Conservation (phyloP, 2,113 vertebrate species). For the Poecilia latipinna region DNA sequence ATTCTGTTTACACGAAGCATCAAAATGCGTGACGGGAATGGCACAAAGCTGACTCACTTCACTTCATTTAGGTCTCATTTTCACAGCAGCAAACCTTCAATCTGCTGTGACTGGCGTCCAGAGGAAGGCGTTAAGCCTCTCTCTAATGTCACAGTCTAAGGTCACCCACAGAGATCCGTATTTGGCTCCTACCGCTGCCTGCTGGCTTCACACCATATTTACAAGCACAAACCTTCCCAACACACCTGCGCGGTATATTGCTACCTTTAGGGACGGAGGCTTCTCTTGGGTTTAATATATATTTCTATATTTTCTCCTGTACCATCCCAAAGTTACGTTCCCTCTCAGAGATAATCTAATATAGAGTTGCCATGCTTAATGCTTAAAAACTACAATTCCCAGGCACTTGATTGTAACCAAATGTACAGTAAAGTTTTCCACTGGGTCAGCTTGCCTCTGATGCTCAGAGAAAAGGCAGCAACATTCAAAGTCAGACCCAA, state of each 20-base stretch:
- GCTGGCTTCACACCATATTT: conserved; percentile 45
- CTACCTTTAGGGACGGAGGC: conserved; percentile 67
- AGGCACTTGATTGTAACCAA: conserved; percentile 82
- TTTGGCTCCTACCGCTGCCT: conserved; percentile 44
- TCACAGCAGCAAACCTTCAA: conserved; percentile 50
- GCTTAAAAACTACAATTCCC: conserved; percentile 60
- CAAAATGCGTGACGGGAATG: conserved; percentile 57
- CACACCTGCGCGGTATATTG: conserved; percentile 54
- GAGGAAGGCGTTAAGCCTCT: conserved; percentile 69
- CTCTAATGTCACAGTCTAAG: conserved; percentile 80
- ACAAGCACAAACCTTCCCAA: conserved; percentile 48
- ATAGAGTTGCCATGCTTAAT: conserved; percentile 43
- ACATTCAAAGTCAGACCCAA: conserved; percentile 64
- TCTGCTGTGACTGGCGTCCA: conserved; percentile 53
- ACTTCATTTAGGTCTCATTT: conserved; percentile 36
- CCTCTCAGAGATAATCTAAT: conserved; percentile 20
- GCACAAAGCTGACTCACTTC: conserved; percentile 41
- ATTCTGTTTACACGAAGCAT: conserved; percentile 49
- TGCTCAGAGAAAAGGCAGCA: conserved; percentile 63
- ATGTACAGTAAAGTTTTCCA: conserved; percentile 67
- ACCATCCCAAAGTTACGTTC: conserved; percentile 29
- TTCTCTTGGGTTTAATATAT: conserved; percentile 25
- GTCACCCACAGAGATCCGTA: conserved; percentile 72
- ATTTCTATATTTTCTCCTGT: conserved; percentile 27
- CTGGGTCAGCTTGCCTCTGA: conserved; percentile 64